Evolutionary conservation across 53 echinoderm and acorn worm species (phyloP).

Genomic region (Apostichopus leukothele): DNA sequence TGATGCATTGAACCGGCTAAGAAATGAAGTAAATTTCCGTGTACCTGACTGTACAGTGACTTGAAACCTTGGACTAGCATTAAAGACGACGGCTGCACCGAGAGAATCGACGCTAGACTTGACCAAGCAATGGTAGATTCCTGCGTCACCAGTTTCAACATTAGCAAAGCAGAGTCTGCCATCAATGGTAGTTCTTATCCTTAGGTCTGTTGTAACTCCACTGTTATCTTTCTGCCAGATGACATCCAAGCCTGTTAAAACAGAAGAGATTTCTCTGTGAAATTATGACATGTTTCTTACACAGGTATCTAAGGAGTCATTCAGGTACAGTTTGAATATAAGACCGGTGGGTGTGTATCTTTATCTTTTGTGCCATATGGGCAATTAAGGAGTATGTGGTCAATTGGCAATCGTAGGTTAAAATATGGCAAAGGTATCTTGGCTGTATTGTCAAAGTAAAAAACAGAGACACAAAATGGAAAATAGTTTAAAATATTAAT

Average conservation of each 20-base stretch:
- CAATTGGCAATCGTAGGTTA: not conserved
- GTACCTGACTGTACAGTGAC: conserved; percentile 17
- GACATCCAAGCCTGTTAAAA: conserved; percentile 46
- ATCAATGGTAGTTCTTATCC: conserved; percentile 41
- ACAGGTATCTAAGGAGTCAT: not conserved
- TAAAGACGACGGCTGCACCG: not conserved
- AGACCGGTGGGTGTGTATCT: too few species aligned
- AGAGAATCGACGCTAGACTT: conserved; percentile 43
- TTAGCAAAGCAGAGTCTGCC: conserved; percentile 71
- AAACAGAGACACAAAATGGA: too few species aligned
- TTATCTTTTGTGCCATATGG: not conserved
- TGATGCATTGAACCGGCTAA: not conserved
- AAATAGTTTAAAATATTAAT: too few species aligned
- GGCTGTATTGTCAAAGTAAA: too few species aligned
- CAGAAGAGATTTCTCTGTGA: not conserved
- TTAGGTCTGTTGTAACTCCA: not conserved
- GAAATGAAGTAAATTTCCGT: not conserved
- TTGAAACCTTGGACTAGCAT: conserved; percentile 39
- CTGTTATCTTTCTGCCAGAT: conserved; percentile 45
- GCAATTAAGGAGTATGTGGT: not conserved
- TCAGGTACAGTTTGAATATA: too few species aligned
- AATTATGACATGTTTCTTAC: not conserved
- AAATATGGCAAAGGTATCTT: not conserved
- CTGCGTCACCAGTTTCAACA: conserved; percentile 37
- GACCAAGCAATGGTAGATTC: conserved; percentile 56